Percentiles rank a stretch among this genome's conserved stretches.
These are phyloP conservation scores for Psophia crepitans DNA, from an alignment of 2,113 vertebrate genomes.

Conservation along the genomic window DNA sequence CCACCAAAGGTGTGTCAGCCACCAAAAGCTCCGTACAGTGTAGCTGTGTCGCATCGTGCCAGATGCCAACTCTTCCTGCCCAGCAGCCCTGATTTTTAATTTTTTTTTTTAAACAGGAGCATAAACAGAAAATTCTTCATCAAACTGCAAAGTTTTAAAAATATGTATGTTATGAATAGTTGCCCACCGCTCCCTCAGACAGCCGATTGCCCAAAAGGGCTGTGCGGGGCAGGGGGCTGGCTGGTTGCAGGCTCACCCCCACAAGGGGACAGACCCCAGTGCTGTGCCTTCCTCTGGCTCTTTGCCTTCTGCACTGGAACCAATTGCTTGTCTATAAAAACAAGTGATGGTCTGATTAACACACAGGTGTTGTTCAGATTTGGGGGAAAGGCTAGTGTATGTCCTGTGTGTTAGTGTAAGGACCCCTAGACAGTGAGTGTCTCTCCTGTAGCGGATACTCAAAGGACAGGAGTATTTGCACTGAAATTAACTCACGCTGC, in stretches of 20 bases:
- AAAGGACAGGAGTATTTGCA: background rate
- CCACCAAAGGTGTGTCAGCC: background rate
- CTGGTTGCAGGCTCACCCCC: accelerated
- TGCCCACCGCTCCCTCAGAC: background rate
- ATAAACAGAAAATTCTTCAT: background rate
- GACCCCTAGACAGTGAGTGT: background rate
- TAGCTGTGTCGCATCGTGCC: background rate
- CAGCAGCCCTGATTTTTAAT: background rate
- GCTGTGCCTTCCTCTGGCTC: background rate
- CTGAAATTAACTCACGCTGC: background rate
- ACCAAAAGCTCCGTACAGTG: background rate
- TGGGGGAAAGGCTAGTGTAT: background rate
- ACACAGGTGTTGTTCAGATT: background rate
- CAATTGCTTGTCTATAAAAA: background rate
- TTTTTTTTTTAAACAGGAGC: background rate
- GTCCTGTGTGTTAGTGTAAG: background rate
- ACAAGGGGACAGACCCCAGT: background rate
- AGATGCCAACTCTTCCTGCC: background rate
- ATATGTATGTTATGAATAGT: accelerated
- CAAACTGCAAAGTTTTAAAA: background rate
- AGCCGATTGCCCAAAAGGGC: background rate
- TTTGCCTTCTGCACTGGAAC: background rate
- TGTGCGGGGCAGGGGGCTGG: accelerated
- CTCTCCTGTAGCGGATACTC: background rate
- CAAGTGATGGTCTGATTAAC: background rate